Evolutionary conservation across 2,797 vertebrate genomes (phyloP), one percentile per base, ranked within the genome.

Genomic region (Limosa lapponica): DNA sequence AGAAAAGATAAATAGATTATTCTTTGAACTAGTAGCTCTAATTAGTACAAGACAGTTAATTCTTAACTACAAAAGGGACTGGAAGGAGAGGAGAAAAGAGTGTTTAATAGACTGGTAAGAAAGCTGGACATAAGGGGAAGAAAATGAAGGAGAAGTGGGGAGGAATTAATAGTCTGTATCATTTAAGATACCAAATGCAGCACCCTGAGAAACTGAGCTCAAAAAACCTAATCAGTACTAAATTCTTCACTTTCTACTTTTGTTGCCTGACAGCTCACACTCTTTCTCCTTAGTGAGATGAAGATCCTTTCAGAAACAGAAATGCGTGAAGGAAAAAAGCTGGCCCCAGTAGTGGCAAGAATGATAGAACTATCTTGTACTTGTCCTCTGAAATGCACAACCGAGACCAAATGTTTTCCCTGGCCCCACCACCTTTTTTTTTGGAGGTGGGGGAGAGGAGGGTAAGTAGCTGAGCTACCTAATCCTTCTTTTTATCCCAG

Each of bases 391-490:
- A 57, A 82, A 52, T 3, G 4, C 64, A 72, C 37, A 77, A 55
- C 22, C 13, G 18, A 30, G 24, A 20, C 28, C 67, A 89, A 48
- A 44, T 41, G 6, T 24, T 64, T 62, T 55, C 43, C 22, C 22
- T 66, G 20, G 2, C 3, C 6, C 22, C 2, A 0, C 8, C 7
- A 1, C 2, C 4, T 11, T 32, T 16, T 28, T 28, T 22, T 48
- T 14, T 19, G 10, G 28, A 39, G 19, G 8, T 1, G 0, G 4
- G 6, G 11, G 43, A 34, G 30, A 59, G 39, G 5, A 81, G 7
- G 16, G 32, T 24, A 11, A 77, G 12, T 30, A 62, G n/a, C 30
- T 82, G 54, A 70, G 11, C 15, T 55, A 71, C 44, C 13, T 57
- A 64, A 82, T 62, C 20, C 17, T 70, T 55, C 62, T 51, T 78